These are phyloP conservation scores for Microcebus murinus DNA, from an alignment of 2,113 vertebrate genomes.

Conservation along the genomic window DNA sequence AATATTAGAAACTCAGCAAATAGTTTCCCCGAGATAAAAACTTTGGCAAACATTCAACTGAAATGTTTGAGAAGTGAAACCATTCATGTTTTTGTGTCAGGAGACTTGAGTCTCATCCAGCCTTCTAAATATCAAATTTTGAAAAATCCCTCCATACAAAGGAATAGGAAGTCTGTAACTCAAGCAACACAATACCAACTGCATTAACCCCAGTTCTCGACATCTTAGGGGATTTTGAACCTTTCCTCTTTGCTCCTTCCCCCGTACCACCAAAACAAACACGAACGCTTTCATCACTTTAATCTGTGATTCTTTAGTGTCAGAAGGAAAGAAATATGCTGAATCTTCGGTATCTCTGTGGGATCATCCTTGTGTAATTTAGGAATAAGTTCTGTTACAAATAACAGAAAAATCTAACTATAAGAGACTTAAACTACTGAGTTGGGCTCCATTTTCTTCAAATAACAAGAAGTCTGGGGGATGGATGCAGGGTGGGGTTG, in stretches of 20 bases:
- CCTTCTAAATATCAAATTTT: constrained; percentile 67
- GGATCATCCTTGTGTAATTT: not conserved
- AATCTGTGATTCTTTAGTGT: not conserved
- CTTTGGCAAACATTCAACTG: constrained; percentile 81
- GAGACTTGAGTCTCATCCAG: constrained; percentile 68
- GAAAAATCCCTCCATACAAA: constrained; percentile 53
- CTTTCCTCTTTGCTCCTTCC: not conserved
- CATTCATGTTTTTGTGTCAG: constrained; percentile 78
- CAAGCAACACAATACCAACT: not conserved
- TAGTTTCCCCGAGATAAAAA: constrained; percentile 82
- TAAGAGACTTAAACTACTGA: not conserved
- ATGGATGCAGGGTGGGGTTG: not conserved
- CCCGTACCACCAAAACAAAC: not conserved
- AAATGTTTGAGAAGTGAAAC: constrained; percentile 79
- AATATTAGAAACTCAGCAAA: constrained; percentile 80
- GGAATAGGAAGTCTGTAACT: constrained; percentile 43
- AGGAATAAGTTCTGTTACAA: not conserved
- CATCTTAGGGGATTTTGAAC: not conserved
- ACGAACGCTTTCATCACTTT: not conserved
- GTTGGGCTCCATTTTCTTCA: not conserved
- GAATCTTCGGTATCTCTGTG: not conserved
- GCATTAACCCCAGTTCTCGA: not conserved
- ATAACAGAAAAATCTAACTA: too few relatives aligned
- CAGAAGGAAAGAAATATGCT: not conserved
- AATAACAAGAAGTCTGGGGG: not conserved